Conservation (phyloP, 2,888 invertebrate species). For the Rotaria magnacalcarata region DNA sequence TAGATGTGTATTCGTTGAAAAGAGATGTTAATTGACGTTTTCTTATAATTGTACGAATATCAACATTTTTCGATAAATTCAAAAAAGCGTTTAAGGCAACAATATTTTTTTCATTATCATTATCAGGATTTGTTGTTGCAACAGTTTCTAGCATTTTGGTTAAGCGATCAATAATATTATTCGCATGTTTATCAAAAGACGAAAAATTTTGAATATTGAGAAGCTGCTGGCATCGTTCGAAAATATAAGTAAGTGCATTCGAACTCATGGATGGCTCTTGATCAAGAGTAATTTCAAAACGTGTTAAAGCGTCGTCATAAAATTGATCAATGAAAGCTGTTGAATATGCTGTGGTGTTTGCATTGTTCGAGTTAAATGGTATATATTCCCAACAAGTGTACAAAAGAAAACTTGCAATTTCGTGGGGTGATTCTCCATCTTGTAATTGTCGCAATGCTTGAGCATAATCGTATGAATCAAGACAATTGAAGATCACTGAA, state of each 20-base stretch:
- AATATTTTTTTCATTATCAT: not conserved
- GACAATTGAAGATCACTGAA: not conserved
- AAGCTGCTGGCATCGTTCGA: not conserved
- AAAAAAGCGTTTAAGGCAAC: not conserved
- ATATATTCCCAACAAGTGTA: not conserved
- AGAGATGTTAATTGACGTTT: not conserved
- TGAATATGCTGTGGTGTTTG: not conserved
- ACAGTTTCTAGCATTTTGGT: not conserved
- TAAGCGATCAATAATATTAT: not conserved
- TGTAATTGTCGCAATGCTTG: not conserved
- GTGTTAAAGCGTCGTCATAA: not conserved
- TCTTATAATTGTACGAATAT: not conserved
- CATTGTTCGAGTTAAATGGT: not conserved
- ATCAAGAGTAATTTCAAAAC: not conserved
- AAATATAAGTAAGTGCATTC: not conserved
- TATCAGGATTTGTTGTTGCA: not conserved
- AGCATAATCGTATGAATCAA: not conserved
- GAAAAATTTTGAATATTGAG: not conserved
- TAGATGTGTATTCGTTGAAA: not conserved
- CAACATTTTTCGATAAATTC: not conserved
- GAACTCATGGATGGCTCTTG: not conserved
- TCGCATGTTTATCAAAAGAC: not conserved
- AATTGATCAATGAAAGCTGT: not conserved
- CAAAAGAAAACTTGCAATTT: not conserved
- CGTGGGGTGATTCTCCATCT: not conserved